These are phyloP conservation scores for Agelaius phoeniceus DNA, from an alignment of 2,113 vertebrate genomes.

Conservation along the genomic window DNA sequence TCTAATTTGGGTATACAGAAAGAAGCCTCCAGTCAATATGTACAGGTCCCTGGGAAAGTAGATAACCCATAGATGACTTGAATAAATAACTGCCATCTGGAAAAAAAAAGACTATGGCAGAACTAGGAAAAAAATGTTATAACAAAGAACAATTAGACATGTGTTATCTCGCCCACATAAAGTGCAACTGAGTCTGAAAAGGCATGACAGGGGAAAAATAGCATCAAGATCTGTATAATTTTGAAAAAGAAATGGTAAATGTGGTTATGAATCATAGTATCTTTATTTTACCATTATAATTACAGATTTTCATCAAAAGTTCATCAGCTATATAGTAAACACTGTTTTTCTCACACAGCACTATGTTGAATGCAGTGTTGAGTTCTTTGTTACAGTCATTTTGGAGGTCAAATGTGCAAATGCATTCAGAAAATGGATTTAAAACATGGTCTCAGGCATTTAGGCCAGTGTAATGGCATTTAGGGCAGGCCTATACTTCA, in stretches of 20 bases:
- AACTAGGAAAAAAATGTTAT: background rate
- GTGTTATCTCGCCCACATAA: background rate
- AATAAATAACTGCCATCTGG: background rate
- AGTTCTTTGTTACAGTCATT: background rate
- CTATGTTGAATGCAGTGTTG: background rate
- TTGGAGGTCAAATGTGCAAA: background rate
- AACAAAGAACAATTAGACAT: background rate
- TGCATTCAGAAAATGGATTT: background rate
- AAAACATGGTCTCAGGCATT: background rate
- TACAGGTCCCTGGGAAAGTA: background rate
- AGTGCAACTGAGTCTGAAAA: background rate
- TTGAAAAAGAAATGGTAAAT: background rate
- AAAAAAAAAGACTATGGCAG: background rate
- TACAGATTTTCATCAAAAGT: background rate
- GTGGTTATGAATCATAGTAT: background rate
- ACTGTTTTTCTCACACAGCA: background rate
- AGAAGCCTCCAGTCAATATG: background rate
- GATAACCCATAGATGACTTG: background rate
- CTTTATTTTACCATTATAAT: background rate
- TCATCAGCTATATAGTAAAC: background rate
- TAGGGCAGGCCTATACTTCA: background rate
- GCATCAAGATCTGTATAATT: background rate
- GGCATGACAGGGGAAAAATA: background rate
- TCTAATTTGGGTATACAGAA: background rate
- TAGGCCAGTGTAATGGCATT: background rate